Base-by-base conservation (phyloP, 2,888 invertebrate genomes). In the Gastrophysa polygoni region DNA sequence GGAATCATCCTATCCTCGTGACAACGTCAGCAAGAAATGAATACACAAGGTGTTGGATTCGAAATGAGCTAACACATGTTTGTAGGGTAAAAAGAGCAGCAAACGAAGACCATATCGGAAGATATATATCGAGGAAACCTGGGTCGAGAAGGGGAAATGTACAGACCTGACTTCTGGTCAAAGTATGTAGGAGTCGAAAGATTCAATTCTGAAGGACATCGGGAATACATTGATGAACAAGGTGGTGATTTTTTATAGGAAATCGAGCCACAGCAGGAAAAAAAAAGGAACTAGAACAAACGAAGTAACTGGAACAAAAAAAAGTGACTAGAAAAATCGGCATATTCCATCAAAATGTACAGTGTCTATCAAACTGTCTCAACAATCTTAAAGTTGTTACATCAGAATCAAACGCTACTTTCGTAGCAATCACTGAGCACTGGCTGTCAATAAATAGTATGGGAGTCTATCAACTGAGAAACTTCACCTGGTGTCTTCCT, bases 371-470 rank as follows among this genome's bases (percentile, higher is more conserved):
- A 32, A 32, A 32, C 32, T 32, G 32, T 32, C 10, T 32, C 32
- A 32, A 32, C 32, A 32, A 32, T 32, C 32, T 32, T 32, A 32
- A 10, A 8, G 32, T 32, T 32, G 32, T 32, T 32, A 32, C 10
- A 32, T 32, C 32, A 10, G 32, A 32, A 32, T 10, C 32, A 32
- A n/a, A n/a, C n/a, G 44, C 44, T 44, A 44, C 44, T 17, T 44
- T 44, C 44, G 44, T 44, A 44, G 44, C 44, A 44, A 44, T 44
- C 44, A 44, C 44, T 44, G 44, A 44, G 3, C 44, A 44, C 44
- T 44, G 44, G 44, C 16, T 16, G 16, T 44, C 44, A 7, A 44
- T 17, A 44, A 44, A 44, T 44, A 44, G 44, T 44, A 8, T 44
- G 44, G 44, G 17, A 16, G 44, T n/a, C 8, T 44, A 44, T n/a